These are phyloP conservation scores for Drepanosiphum platanoidis DNA, from an alignment of 2,888 invertebrate species.

Conservation along the genomic window DNA sequence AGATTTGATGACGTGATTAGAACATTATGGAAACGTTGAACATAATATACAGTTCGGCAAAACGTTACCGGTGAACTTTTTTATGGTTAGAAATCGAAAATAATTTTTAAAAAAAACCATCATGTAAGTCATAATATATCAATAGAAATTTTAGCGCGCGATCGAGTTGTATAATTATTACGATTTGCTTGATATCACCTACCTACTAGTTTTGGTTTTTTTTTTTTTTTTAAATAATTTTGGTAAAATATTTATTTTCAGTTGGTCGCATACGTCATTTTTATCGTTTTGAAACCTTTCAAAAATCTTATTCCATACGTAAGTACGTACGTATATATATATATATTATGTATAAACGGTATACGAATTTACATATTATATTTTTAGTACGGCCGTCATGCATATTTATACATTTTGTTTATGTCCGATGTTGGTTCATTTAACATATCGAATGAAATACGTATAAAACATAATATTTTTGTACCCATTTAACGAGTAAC, in stretches of 20 bases:
- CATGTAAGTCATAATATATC: too few relatives aligned
- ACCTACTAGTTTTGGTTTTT: not conserved
- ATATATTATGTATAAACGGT: conserved; percentile 3
- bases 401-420: conserved; percentile 25
- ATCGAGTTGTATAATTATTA: too few relatives aligned
- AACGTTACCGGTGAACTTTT: too few relatives aligned
- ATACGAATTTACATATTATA: not conserved
- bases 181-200: not conserved
- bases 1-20: too few relatives aligned
- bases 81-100: too few relatives aligned
- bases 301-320: not conserved
- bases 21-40: too few relatives aligned
- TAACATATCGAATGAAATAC: conserved; percentile 19
- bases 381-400: conserved; percentile 26
- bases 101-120: too few relatives aligned
- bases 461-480: conserved; percentile 26
- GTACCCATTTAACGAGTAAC: conserved; percentile 40
- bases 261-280: not conserved
- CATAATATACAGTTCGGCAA: too few relatives aligned
- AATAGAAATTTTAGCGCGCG: too few relatives aligned
- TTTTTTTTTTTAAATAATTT: not conserved
- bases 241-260: too few relatives aligned
- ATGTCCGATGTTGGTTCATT: not conserved
- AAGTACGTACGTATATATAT: too few relatives aligned
- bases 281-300: not conserved